Conservation (phyloP, 2,113 vertebrate genomes). For the Saguinus imperator region DNA sequence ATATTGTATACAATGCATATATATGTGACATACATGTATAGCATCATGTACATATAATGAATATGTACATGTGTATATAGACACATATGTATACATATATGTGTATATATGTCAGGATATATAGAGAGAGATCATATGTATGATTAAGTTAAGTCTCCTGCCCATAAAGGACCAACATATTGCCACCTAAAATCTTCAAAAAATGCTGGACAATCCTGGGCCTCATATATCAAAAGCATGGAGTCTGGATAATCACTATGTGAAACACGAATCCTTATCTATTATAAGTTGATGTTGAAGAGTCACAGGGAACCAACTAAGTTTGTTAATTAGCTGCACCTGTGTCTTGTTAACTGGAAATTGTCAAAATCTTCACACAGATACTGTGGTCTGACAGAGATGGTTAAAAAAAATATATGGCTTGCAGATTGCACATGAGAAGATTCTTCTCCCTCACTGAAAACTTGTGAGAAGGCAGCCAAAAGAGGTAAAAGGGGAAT, state of each 20-base stretch:
- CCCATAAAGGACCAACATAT: background rate
- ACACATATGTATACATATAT: background rate
- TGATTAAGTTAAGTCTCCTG: background rate
- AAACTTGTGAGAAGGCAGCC: slow-evolving; percentile 29
- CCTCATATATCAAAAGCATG: background rate
- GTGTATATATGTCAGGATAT: background rate
- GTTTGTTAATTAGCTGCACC: slow-evolving; percentile 40
- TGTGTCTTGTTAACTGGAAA: slow-evolving; percentile 10
- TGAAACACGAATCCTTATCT: slow-evolving; percentile 21
- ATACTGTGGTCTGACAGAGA: background rate
- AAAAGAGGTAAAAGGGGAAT: slow-evolving; percentile 9
- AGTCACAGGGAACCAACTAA: background rate
- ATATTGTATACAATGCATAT: background rate
- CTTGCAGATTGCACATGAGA: slow-evolving; percentile 15
- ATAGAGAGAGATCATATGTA: background rate
- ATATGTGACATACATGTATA: background rate
- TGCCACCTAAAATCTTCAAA: background rate
- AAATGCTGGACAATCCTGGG: background rate
- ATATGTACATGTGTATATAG: background rate
- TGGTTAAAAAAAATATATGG: background rate
- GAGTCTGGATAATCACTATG: slow-evolving; percentile 24
- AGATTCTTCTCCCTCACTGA: background rate
- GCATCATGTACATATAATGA: background rate
- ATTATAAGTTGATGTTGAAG: background rate
- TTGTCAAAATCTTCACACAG: slow-evolving; percentile 48